Conservation (phyloP, 2,888 invertebrate genomes). For the Ennomos quercinarius region DNA sequence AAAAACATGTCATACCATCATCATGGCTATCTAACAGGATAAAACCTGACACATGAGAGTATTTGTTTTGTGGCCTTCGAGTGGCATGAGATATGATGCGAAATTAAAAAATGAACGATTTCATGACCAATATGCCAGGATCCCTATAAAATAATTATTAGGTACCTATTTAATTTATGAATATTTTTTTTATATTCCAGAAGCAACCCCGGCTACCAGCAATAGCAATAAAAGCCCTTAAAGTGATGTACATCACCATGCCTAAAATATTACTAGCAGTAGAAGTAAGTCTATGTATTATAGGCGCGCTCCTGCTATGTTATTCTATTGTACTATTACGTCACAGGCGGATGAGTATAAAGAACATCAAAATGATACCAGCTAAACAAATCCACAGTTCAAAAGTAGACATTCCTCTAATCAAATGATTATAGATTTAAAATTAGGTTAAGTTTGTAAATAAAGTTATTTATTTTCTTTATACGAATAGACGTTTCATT, state of each 20-base stretch:
- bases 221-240: constrained; percentile 32
- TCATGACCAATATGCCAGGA: too few species aligned
- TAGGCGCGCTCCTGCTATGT: constrained; percentile 21
- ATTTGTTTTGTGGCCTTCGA: too few species aligned
- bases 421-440: constrained; percentile 13
- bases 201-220: constrained; percentile 41
- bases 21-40: too few species aligned
- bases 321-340: constrained; percentile 25
- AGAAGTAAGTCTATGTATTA: constrained; percentile 22
- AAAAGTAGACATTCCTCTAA: constrained; percentile 18
- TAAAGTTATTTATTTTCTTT: constrained; percentile 10
- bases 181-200: constrained; percentile 33
- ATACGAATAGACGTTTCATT: neutral
- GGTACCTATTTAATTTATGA: neutral
- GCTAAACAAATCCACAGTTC: neutral
- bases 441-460: constrained; percentile 8
- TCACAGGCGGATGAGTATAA: constrained; percentile 6
- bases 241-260: constrained; percentile 29
- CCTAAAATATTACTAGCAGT: constrained; percentile 31
- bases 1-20: too few species aligned
- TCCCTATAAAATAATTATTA: too few species aligned
- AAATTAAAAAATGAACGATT: too few species aligned
- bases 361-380: neutral
- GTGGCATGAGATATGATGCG: too few species aligned
- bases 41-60: too few species aligned